These are phyloP conservation scores for Eretmocerus hayati DNA, from an alignment of 2,888 invertebrate species.

Conservation along the genomic window DNA sequence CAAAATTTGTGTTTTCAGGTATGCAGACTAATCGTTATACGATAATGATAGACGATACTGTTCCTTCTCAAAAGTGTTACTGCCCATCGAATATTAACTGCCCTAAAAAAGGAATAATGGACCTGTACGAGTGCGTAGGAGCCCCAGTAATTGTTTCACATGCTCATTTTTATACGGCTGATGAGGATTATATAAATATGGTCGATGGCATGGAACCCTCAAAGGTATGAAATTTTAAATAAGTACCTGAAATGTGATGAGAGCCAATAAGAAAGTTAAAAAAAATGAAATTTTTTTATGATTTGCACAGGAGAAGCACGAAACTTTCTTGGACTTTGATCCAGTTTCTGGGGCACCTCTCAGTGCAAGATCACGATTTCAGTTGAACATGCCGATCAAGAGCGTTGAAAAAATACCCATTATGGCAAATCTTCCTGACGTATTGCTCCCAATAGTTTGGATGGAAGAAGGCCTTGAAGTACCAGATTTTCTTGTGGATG, in stretches of 20 bases:
- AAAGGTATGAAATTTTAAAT: no score
- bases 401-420: conserved; percentile 60
- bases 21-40: conserved; percentile 56
- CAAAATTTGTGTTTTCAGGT: conserved; percentile 11
- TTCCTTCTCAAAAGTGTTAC: conserved; percentile 52
- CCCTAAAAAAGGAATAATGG: conserved; percentile 67
- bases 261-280: no score
- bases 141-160: conserved; percentile 69
- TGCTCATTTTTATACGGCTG: conserved; percentile 70
- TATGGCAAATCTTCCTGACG: conserved; percentile 59
- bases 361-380: conserved; percentile 64
- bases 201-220: conserved; percentile 37
- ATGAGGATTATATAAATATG: conserved; percentile 44
- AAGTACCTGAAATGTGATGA: no score
- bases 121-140: conserved; percentile 59
- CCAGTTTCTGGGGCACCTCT: conserved; percentile 71
- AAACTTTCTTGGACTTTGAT: conserved; percentile 71
- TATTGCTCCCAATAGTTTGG: conserved; percentile 70
- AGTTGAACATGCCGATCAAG: conserved; percentile 64
- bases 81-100: conserved; percentile 58
- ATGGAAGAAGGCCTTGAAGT: conserved; percentile 61
- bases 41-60: conserved; percentile 64
- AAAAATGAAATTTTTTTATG: no score
- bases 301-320: conserved; percentile 62
- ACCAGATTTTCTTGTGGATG: conserved; percentile 31